Evolutionary conservation across 2,113 vertebrate species (phyloP), one percentile per base, ranked within the genome.

Genomic region (Cyanoderma ruficeps): DNA sequence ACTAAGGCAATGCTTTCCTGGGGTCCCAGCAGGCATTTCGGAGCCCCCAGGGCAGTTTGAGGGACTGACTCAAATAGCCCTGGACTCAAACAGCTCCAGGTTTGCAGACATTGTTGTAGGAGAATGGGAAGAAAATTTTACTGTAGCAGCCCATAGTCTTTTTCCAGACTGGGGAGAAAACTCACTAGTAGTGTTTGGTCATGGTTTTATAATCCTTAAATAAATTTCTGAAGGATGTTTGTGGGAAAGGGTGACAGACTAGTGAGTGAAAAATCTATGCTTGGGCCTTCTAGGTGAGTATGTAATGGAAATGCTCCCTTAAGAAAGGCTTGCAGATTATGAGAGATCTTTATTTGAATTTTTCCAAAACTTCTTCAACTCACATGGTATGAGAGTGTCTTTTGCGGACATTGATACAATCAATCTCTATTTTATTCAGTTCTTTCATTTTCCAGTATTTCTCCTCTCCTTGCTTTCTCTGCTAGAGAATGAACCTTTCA

Each of bases 341-440:
- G 19, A 68, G 49, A 61, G 19, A 14, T 88, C 63, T 90, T 47
- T 44, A 28, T 76, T 85, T 37, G 24, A 59, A 68, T 79, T 94
- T 25, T 89, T 90, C n/a, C 31, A 49, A 60, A 83, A 39, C 33
- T 49, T 64, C 56, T 33, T 41, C 22, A 77, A 1, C 12, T 30
- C 39, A 44, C 49, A 35, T 1, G 1, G 11, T 75, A 52, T 27
- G n/a, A 83, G 27, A 78, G 15, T 39, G 20, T 28, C 25, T 92
- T 90, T 60, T 0, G 0, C 12, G 17, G 44, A 63, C 46, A 47
- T 15, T 8, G 8, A 65, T 31, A 33, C 6, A 82, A 78, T 2
- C 21, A 56, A 52, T 12, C 14, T 64, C 47, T 52, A 42, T 25
- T 53, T 67, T 46, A 55, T 67, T 72, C 22, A 33, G 16, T 67